Base-by-base conservation (phyloP, 2,113 vertebrate genomes). In the Leucosticte australis region DNA sequence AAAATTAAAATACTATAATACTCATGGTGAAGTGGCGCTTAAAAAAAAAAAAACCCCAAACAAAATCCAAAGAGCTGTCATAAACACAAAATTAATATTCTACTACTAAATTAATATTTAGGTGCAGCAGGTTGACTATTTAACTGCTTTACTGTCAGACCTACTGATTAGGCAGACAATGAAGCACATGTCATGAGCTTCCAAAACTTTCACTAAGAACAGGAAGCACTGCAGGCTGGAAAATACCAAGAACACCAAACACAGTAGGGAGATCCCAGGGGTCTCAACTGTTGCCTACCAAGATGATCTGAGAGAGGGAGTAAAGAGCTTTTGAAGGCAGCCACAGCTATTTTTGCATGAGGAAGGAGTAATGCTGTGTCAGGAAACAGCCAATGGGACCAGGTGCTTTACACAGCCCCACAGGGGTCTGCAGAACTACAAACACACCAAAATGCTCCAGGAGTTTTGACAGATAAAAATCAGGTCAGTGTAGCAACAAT, bases 331-430 rank as follows among this genome's bases (percentile, higher is more conserved):
- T 21, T 15, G 42, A 46, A 76, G 59, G 28, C 50, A 83, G 24
- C 13, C 47, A 22, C 7, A 30, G 41, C 10, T 49, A 39, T 11
- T 70, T 68, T 6, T 59, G 44, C 74, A 37, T 39, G 83, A 42
- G 52, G 33, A 59, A 68, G 13, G 41, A 50, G 5, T 0, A 69
- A 7, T 11, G 55, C 41, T 63, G 60, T 7, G 2, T 14, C 52
- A 89, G 44, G 19, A 39, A 75, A 9, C 0, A 3, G 15, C 16
- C 41, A 70, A 11, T 0, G 1, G 64, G 59, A 50, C 10, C 20
- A 31, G 13, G 23, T 31, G 37, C 52, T 90, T 42, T 31, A 60
- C 41, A 46, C 17, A 63, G 52, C 47, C 24, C 62, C 2, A 1
- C 0, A 31, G 26, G 13, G 23, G 10, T 41, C 41, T 65, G 41